phyloP scores from a whole-genome alignment of 2,888 invertebrate genomes.

The Junonia oenone region DNA sequence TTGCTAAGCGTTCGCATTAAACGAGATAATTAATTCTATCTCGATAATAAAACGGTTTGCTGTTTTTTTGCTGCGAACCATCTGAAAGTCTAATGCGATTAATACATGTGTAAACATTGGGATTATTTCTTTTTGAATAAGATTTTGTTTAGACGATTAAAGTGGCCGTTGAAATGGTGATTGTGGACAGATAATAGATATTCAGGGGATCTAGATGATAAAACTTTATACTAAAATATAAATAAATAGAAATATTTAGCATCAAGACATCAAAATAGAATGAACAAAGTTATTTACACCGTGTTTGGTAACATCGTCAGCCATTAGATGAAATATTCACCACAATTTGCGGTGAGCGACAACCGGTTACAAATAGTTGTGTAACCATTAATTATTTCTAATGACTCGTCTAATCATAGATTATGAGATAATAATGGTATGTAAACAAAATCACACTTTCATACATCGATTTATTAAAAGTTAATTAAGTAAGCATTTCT shows the following conservation, averaged over 20 bases:
- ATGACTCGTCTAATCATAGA: constrained; percentile 24
- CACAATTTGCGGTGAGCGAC: constrained; percentile 28
- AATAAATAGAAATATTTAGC: too few species aligned
- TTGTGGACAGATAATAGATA: background rate
- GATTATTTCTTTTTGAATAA: too few species aligned
- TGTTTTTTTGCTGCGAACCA: too few species aligned
- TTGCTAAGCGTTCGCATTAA: background rate
- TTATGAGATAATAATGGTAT: constrained; percentile 11
- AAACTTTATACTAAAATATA: too few species aligned
- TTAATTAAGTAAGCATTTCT: background rate
- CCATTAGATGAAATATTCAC: constrained; percentile 31
- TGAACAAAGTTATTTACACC: background rate
- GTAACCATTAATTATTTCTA: constrained; percentile 30
- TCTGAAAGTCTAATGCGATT: too few species aligned
- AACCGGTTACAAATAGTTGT: constrained; percentile 26
- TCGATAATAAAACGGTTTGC: too few species aligned
- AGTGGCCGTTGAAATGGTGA: too few species aligned
- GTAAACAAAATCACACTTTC: constrained; percentile 7
- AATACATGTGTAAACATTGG: too few species aligned
- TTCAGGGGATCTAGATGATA: too few species aligned
- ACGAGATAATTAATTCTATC: background rate
- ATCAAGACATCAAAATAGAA: background rate
- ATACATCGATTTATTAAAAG: background rate
- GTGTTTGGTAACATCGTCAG: constrained; percentile 25
- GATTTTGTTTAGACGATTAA: too few species aligned